phyloP scores from a whole-genome alignment of 1,140 invertebrate species.

The Cherax destructor region DNA sequence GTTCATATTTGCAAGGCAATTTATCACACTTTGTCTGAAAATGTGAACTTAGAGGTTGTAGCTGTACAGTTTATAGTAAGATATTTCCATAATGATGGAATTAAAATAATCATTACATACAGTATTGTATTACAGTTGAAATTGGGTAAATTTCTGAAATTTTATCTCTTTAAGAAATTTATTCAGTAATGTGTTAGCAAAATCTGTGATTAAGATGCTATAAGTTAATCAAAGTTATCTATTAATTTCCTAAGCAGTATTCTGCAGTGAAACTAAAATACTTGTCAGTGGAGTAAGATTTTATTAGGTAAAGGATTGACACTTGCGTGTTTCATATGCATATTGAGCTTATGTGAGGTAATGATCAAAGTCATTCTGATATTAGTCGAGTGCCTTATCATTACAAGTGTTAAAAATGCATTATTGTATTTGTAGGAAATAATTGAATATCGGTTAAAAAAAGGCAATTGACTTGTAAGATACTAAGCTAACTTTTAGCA shows the following conservation, averaged over 20 bases:
- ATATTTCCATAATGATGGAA: neutral
- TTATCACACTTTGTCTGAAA: neutral
- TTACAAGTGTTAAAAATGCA: neutral
- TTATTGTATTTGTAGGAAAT: neutral
- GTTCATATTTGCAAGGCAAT: neutral
- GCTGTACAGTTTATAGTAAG: neutral
- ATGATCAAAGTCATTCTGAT: neutral
- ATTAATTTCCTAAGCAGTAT: no score
- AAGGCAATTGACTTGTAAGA: no score
- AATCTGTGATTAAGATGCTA: no score
- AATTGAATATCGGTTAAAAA: no score
- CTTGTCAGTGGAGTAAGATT: no score
- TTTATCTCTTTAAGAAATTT: no score
- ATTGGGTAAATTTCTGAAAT: no score
- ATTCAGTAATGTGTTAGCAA: no score
- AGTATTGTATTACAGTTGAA: neutral
- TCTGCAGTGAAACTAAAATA: no score
- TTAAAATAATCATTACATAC: neutral
- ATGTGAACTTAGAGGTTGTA: neutral
- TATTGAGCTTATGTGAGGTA: neutral
- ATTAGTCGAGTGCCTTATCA: neutral
- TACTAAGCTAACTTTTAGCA: neutral
- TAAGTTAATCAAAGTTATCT: no score
- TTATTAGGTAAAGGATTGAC: neutral
- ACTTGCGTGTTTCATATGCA: neutral